These are phyloP conservation scores for Pheosia gnoma DNA, from an alignment of 2,888 invertebrate species.

Conservation along the genomic window DNA sequence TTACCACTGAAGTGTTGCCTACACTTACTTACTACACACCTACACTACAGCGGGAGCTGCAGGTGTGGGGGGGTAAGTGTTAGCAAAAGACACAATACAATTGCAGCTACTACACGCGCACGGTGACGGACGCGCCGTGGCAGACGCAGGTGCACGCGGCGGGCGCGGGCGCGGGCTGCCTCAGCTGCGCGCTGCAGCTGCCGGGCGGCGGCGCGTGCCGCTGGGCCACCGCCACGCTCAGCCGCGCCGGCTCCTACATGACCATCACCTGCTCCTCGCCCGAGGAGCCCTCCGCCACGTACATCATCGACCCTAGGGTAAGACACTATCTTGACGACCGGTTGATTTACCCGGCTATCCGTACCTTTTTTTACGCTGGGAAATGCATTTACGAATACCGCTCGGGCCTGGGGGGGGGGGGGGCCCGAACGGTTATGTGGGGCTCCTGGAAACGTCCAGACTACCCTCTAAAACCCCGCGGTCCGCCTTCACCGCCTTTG, in stretches of 20 bases:
- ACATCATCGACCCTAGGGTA: constrained; percentile 78
- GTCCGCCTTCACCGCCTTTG: too few species aligned
- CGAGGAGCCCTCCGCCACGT: constrained; percentile 84
- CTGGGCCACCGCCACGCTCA: constrained; percentile 86
- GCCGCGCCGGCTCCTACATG: constrained; percentile 86
- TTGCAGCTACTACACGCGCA: constrained; percentile 89
- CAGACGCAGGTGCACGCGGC: constrained; percentile 88
- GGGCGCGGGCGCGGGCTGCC: constrained; percentile 80
- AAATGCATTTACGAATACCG: too few species aligned
- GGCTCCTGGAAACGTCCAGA: too few species aligned
- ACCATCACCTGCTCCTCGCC: constrained; percentile 89
- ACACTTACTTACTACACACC: too few species aligned
- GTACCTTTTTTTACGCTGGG: too few species aligned
- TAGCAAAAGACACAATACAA: neutral
- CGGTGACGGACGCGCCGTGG: constrained; percentile 85
- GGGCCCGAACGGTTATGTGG: too few species aligned
- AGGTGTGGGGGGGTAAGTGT: neutral
- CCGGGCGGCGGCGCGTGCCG: constrained; percentile 84
- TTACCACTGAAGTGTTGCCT: too few species aligned
- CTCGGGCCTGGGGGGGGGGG: too few species aligned
- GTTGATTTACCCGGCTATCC: constrained; percentile 3
- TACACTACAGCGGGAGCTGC: neutral
- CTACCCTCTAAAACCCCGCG: too few species aligned
- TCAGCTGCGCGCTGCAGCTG: constrained; percentile 87
- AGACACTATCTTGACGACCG: constrained; percentile 15